Evolutionary conservation across 2,797 vertebrate species (phyloP).

Genomic region (Macropodus opercularis): DNA sequence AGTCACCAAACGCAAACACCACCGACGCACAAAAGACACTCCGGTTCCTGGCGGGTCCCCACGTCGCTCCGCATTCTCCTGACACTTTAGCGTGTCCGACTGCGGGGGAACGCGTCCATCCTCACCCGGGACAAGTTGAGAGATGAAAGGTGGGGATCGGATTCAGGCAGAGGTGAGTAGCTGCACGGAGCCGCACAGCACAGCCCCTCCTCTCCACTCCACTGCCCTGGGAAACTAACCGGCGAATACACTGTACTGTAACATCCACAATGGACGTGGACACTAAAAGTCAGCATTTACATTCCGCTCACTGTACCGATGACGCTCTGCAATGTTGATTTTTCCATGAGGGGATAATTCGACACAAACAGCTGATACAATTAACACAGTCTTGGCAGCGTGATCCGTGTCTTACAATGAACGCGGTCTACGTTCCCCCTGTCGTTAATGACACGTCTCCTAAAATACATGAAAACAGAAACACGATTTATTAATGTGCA

Average conservation of each 20-base stretch:
- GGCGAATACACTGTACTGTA: constrained; percentile 16
- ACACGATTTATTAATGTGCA: background rate
- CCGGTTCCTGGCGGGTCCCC: constrained; percentile 35
- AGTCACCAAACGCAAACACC: constrained; percentile 69
- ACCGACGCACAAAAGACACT: constrained; percentile 65
- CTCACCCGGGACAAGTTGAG: constrained; percentile 69
- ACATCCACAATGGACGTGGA: constrained; percentile 25
- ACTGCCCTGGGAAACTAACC: constrained; percentile 54
- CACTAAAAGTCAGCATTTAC: constrained; percentile 19
- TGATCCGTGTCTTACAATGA: constrained; percentile 4
- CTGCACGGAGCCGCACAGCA: constrained; percentile 58
- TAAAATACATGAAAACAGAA: background rate
- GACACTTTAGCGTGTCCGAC: constrained; percentile 43
- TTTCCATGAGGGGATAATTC: background rate
- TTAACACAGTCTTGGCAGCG: background rate
- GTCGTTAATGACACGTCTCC: background rate
- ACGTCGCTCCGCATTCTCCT: constrained; percentile 31
- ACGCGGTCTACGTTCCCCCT: background rate
- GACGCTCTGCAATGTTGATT: background rate
- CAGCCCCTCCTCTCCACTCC: constrained; percentile 58
- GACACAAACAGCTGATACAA: background rate
- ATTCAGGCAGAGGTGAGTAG: constrained; percentile 69
- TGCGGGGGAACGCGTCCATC: constrained; percentile 51
- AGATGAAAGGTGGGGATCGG: constrained; percentile 54
- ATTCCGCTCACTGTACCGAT: background rate